phyloP scores from a whole-genome alignment of 2,888 invertebrate genomes.

The Patella ulyssiponensis region DNA sequence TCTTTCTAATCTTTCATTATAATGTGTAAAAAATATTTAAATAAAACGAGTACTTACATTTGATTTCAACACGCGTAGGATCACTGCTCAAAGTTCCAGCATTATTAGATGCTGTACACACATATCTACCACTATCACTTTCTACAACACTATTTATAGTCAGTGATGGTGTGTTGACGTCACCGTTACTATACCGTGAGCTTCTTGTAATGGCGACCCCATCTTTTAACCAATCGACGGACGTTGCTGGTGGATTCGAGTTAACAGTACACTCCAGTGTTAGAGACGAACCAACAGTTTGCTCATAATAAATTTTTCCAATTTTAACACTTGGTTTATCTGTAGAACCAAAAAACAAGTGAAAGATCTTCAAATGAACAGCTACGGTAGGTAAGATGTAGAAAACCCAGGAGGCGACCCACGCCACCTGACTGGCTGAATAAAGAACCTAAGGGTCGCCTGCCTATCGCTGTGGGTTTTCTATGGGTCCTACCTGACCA shows the following conservation, averaged over 20 bases:
- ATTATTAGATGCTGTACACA: not conserved
- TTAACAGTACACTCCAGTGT: not conserved
- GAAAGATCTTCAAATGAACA: not conserved
- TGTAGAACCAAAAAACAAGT: not conserved
- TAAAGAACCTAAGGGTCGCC: too few relatives aligned
- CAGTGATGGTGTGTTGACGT: not conserved
- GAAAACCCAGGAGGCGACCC: too few relatives aligned
- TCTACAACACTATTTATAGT: not conserved
- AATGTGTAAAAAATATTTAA: too few relatives aligned
- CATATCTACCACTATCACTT: not conserved
- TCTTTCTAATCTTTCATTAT: too few relatives aligned
- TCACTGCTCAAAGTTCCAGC: not conserved
- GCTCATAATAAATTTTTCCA: not conserved
- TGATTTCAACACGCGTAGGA: not conserved
- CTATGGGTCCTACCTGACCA: too few relatives aligned
- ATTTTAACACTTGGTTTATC: not conserved
- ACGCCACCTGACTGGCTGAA: too few relatives aligned
- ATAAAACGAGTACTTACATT: not conserved
- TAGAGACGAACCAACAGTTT: not conserved
- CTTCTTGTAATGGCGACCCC: not conserved
- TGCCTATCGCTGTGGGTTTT: too few relatives aligned
- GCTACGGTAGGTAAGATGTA: too few relatives aligned
- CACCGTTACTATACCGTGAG: not conserved
- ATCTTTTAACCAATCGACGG: not conserved
- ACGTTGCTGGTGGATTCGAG: not conserved